A percentile compares a stretch with the other conserved stretches of the same genome.
phyloP scores from a whole-genome alignment of 2,113 vertebrate genomes.

The Salvelinus alpinus region DNA sequence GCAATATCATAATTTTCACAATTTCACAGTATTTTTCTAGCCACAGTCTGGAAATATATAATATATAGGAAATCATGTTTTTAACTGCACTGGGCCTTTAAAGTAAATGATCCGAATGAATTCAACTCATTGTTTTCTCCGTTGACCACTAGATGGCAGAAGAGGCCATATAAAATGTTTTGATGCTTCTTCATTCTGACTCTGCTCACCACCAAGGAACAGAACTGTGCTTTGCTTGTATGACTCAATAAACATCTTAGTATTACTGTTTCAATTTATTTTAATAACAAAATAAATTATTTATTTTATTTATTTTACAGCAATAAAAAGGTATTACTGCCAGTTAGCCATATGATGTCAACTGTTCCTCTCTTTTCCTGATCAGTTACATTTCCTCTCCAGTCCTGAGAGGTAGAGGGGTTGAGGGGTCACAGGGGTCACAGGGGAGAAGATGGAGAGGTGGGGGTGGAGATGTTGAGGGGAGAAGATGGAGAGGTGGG shows the following conservation, averaged over 20 bases:
- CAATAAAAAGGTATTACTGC: neutral
- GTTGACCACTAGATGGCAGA: slow-evolving; percentile 47
- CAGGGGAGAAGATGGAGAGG: neutral
- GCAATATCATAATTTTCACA: no score
- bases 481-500: neutral
- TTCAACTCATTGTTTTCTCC: neutral
- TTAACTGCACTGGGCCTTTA: no score
- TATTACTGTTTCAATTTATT: neutral
- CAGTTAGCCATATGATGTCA: neutral
- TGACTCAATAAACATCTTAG: neutral
- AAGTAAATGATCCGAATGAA: neutral
- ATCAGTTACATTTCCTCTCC: neutral
- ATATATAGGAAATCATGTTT: no score
- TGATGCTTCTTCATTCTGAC: no score
- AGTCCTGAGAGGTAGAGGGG: slow-evolving; percentile 4
- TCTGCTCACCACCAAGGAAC: neutral
- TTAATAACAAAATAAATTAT: no score
- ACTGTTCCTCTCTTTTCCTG: neutral
- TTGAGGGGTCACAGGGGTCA: neutral
- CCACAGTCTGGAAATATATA: no score
- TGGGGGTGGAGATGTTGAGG: neutral
- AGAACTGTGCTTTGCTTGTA: no score
- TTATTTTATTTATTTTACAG: no score
- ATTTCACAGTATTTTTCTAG: no score
- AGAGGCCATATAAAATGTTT: slow-evolving; percentile 12